Conservation (phyloP, 1,140 invertebrate genomes). For the Zaprionus tsacasi region DNA sequence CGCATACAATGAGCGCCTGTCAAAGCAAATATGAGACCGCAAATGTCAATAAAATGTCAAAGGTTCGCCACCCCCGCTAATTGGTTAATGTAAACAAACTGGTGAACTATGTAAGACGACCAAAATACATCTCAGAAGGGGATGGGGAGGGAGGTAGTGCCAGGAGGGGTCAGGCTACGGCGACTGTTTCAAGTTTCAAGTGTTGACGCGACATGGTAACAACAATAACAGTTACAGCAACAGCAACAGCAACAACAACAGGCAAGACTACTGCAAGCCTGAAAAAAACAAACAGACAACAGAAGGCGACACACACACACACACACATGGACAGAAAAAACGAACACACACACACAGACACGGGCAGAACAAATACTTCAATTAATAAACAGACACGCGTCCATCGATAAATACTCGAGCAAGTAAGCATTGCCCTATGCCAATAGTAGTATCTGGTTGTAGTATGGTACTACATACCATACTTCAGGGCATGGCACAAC, state of each 20-base stretch:
- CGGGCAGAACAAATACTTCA: conserved; percentile 74
- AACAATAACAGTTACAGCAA: conserved; percentile 49
- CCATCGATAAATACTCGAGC: conserved; percentile 72
- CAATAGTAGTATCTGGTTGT: conserved; percentile 19
- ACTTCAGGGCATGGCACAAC: conserved; percentile 20
- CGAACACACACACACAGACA: conserved; percentile 7
- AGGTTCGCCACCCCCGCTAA: conserved; percentile 71
- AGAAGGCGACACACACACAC: conserved; percentile 43
- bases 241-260: conserved; percentile 26
- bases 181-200: conserved; percentile 79
- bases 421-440: conserved; percentile 35
- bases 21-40: conserved; percentile 76
- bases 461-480: background rate
- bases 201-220: conserved; percentile 66
- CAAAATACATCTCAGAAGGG: conserved; percentile 36
- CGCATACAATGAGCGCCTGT: conserved; percentile 46
- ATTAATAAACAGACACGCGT: conserved; percentile 81
- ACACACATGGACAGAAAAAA: conserved; percentile 5
- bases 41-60: conserved; percentile 76
- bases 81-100: conserved; percentile 80
- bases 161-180: conserved; percentile 11
- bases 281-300: conserved; percentile 71
- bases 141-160: background rate
- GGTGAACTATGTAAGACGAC: conserved; percentile 42
- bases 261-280: conserved; percentile 8